A percentile compares a stretch with the other conserved stretches of the same genome.
These are phyloP conservation scores for Seriola aureovittata DNA, from an alignment of 2,113 vertebrate species.

Conservation along the genomic window DNA sequence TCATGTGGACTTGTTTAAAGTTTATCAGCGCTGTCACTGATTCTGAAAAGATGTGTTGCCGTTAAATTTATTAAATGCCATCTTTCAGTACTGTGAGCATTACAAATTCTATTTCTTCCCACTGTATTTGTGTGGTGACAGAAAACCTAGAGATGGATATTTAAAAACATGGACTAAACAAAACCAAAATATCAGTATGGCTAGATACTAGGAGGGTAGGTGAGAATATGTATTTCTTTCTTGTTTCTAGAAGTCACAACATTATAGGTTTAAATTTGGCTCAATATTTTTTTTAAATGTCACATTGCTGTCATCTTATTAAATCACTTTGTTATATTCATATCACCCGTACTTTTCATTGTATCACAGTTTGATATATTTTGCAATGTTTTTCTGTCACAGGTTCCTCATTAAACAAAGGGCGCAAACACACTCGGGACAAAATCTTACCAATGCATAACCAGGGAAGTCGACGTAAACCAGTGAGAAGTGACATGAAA, in stretches of 20 bases:
- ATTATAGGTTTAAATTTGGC: neutral
- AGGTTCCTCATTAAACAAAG: constrained; percentile 25
- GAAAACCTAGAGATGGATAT: neutral
- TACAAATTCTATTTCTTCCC: too few relatives aligned
- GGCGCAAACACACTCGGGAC: neutral
- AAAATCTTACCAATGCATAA: fast-evolving
- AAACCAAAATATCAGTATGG: neutral
- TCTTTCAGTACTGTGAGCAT: too few relatives aligned
- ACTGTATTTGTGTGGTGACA: neutral
- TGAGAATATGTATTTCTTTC: neutral
- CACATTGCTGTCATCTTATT: neutral
- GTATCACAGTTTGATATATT: neutral
- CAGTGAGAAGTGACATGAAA: neutral
- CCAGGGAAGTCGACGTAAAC: fast-evolving
- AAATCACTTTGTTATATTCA: neutral
- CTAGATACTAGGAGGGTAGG: neutral
- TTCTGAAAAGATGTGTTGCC: neutral
- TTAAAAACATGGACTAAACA: neutral
- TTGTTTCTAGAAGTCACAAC: too few relatives aligned
- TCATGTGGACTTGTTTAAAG: too few relatives aligned
- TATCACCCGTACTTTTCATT: neutral
- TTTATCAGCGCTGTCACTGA: neutral
- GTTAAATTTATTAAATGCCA: too few relatives aligned
- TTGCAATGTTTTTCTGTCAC: constrained; percentile 11
- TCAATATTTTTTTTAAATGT: neutral